A percentile compares a stretch with the other conserved stretches of the same genome.
Conservation (phyloP, 1,140 invertebrate species). For the Papilio machaon region DNA sequence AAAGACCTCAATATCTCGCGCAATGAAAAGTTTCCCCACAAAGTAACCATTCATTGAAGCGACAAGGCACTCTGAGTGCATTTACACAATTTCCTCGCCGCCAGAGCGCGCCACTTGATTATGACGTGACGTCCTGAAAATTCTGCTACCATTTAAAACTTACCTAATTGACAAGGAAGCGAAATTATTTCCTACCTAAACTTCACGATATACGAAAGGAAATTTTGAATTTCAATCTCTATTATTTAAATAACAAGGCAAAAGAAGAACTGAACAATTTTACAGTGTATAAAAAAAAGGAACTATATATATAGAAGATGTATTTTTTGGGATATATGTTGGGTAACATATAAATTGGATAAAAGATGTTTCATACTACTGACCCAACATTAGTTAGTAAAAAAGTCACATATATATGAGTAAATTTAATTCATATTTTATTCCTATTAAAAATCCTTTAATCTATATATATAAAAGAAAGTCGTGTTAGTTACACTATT, state of each 20-base stretch:
- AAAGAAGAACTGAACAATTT: neutral
- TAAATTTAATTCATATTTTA: too few species aligned
- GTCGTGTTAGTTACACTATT: too few species aligned
- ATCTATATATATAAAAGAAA: too few species aligned
- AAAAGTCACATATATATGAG: too few species aligned
- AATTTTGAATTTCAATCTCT: constrained; percentile 37
- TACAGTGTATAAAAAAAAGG: neutral
- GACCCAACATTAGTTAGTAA: too few species aligned
- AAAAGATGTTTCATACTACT: too few species aligned
- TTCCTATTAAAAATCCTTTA: too few species aligned
- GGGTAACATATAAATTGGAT: too few species aligned
- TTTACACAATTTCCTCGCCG: constrained; percentile 31
- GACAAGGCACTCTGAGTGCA: constrained; percentile 22
- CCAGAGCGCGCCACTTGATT: constrained; percentile 29
- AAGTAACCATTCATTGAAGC: constrained; percentile 3
- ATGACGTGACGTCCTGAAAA: constrained; percentile 32
- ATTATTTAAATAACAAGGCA: constrained; percentile 29
- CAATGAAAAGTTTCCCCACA: constrained; percentile 1
- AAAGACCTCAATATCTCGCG: neutral
- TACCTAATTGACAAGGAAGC: constrained; percentile 36
- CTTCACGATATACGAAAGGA: constrained; percentile 24
- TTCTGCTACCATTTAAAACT: constrained; percentile 37
- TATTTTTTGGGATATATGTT: too few species aligned
- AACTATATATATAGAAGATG: too few species aligned
- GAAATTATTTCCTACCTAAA: constrained; percentile 40